Conservation (phyloP, 1,140 invertebrate species). For the Brachionus rubens region DNA sequence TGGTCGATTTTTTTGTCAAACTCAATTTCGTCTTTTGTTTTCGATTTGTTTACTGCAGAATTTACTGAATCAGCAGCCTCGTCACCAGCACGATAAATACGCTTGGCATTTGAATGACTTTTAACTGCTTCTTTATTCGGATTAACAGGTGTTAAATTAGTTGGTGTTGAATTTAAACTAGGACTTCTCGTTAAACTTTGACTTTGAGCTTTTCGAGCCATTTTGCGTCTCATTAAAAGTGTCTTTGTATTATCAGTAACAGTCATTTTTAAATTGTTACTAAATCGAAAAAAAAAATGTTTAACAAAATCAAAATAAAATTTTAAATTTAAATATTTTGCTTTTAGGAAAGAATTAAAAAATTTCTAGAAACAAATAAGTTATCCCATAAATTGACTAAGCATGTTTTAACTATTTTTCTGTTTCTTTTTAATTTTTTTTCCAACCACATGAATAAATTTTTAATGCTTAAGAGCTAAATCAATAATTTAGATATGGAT, state of each 20-base stretch:
- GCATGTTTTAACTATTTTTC: too few relatives aligned
- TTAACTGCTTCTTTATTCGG: neutral
- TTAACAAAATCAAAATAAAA: neutral
- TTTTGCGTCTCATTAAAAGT: neutral
- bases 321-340: too few relatives aligned
- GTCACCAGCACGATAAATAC: neutral
- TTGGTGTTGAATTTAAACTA: neutral
- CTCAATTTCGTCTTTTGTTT: neutral
- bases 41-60: neutral
- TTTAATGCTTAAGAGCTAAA: too few relatives aligned
- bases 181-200: neutral
- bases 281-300: neutral
- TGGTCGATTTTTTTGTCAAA: neutral
- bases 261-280: neutral
- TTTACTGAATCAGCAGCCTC: neutral
- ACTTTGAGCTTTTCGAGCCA: neutral
- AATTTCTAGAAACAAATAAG: too few relatives aligned
- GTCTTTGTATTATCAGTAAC: constrained; percentile 1
- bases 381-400: too few relatives aligned
- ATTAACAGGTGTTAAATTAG: neutral
- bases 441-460: too few relatives aligned
- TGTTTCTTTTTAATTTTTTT: too few relatives aligned
- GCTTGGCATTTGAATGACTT: constrained; percentile 12
- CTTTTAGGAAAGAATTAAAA: too few relatives aligned
- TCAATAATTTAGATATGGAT: too few relatives aligned